Evolutionary conservation across 2,797 vertebrate genomes (phyloP).

Genomic region (Manis crassicaudata): DNA sequence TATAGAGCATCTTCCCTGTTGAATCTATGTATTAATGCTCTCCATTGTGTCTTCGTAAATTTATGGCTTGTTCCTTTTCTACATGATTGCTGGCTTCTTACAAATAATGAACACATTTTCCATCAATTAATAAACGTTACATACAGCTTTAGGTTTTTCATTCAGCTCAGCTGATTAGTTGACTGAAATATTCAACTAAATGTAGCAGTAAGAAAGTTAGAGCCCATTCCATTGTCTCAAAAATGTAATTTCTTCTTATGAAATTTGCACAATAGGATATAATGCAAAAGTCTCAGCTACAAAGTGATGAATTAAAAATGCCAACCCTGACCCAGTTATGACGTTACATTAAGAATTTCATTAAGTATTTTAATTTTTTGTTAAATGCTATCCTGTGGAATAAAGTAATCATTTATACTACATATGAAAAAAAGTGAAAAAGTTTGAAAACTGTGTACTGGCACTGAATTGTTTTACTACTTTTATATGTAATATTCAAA

Average conservation of each 20-base stretch:
- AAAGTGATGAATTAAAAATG: slow-evolving; percentile 38
- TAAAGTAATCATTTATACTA: slow-evolving; percentile 46
- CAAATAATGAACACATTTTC: slow-evolving; percentile 61
- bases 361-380: slow-evolving; percentile 5
- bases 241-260: slow-evolving; percentile 48
- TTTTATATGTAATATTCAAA: slow-evolving; percentile 49
- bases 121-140: slow-evolving; percentile 53
- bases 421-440: slow-evolving; percentile 28
- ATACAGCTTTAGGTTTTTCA: slow-evolving; percentile 59
- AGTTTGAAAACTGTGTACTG: slow-evolving; percentile 37
- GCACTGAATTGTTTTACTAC: slow-evolving; percentile 3
- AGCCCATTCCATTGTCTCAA: slow-evolving; percentile 41
- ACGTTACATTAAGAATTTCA: slow-evolving; percentile 6
- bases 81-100: slow-evolving; percentile 50
- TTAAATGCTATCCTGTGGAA: slow-evolving; percentile 50
- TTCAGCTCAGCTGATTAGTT: slow-evolving; percentile 33
- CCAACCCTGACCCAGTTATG: slow-evolving; percentile 5
- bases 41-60: slow-evolving; percentile 45
- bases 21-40: slow-evolving; percentile 4
- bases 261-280: slow-evolving; percentile 45
- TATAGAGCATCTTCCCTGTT: slow-evolving; percentile 47
- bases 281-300: slow-evolving; percentile 29
- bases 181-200: slow-evolving; percentile 51
- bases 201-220: slow-evolving; percentile 36
- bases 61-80: slow-evolving; percentile 73